Evolutionary conservation across 2,888 invertebrate species (phyloP).

Genomic region (Helicoverpa assulta): DNA sequence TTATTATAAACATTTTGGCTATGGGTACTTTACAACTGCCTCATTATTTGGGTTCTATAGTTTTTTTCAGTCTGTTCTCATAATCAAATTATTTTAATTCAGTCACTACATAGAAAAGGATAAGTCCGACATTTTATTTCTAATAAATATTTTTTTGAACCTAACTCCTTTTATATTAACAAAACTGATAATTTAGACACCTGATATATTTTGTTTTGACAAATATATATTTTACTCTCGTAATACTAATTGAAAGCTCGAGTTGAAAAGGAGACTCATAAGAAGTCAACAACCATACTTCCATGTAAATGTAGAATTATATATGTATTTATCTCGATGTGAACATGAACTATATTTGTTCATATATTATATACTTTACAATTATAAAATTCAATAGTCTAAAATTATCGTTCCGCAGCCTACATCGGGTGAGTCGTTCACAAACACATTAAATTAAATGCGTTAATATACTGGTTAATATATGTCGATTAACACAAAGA

Average conservation of each 20-base stretch:
- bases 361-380: too few species aligned
- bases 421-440: too few species aligned
- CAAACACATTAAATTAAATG: too few species aligned
- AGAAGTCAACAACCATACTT: slow-evolving; percentile 87
- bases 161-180: slow-evolving; percentile 14
- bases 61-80: slow-evolving; percentile 36
- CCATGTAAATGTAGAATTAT: slow-evolving; percentile 60
- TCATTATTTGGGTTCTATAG: background rate
- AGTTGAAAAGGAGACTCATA: slow-evolving; percentile 85
- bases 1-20: background rate
- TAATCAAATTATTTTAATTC: slow-evolving; percentile 53
- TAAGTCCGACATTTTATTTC: slow-evolving; percentile 16
- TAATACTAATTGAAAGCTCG: slow-evolving; percentile 88
- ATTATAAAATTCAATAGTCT: background rate
- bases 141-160: slow-evolving; percentile 34
- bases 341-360: slow-evolving; percentile 45
- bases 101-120: slow-evolving; percentile 66
- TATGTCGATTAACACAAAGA: too few species aligned
- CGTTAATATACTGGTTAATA: too few species aligned
- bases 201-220: slow-evolving; percentile 45
- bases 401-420: background rate
- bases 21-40: background rate
- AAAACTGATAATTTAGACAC: slow-evolving; percentile 29
- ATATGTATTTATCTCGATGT: slow-evolving; percentile 36
- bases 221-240: slow-evolving; percentile 52